Evolutionary conservation across 2,888 invertebrate species (phyloP), one percentile per base, ranked within the genome.

Genomic region (Nineta flava): DNA sequence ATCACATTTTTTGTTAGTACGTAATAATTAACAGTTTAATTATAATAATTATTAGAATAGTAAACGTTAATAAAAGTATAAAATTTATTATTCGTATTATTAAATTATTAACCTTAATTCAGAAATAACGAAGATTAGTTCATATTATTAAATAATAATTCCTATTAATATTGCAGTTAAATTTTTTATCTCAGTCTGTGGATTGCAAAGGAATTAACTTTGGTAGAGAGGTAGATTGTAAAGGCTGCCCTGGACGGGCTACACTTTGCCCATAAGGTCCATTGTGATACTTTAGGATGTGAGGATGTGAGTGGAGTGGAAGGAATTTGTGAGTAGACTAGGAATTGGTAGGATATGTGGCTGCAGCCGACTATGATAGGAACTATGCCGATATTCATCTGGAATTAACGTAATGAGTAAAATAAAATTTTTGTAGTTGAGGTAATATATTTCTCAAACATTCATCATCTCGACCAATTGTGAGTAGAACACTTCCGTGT

Each of bases 401-500:
- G n/a, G n/a, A n/a, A n/a, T n/a, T n/a, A n/a, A n/a, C n/a, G 10
- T 32, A 32, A 32, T 32, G 32, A 32, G 32, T 32, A 32, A 32
- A 32, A 32, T 32, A 32, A 32, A 32, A 32, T 32, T 32, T 32
- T 32, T 32, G 32, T 32, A 32, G 10, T 32, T 32, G 7, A 32
- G 32, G 32, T 32, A 32, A 9, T 10, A 32, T 10, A 32, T 32
- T 10, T 9, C 7, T 32, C 10, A 32, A 32, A 32, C 7, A 32
- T 32, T 7, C 32, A 32, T 32, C 32, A 32, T 32, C 32, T 7
- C 32, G 32, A 7, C 32, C 32, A 32, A 32, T 32, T 32, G 32
- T 32, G 32, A 32, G 9, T 9, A 44, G 13, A 16, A 44, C 44
- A 51, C 51, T 46, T 26, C 46, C 46, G 10, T 40, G 26, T 17